phyloP scores from a whole-genome alignment of 2,888 invertebrate genomes.

The Amaurobius ferox region DNA sequence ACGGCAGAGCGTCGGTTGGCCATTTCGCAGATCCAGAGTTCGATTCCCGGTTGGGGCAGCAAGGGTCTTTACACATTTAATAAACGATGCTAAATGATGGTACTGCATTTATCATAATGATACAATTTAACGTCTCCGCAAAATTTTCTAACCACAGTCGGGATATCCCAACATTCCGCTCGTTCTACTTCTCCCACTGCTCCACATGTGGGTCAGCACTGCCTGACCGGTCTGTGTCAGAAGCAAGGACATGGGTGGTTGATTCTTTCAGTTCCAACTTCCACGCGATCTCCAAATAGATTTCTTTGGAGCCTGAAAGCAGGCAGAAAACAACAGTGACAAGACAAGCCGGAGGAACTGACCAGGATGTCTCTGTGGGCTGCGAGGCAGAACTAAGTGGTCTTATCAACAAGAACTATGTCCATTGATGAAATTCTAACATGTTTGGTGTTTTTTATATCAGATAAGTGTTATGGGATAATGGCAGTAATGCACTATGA shows the following conservation, averaged over 20 bases:
- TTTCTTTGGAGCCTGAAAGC: background rate
- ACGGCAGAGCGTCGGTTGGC: too few relatives aligned
- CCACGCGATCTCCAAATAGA: background rate
- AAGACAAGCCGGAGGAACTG: background rate
- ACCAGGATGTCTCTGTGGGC: background rate
- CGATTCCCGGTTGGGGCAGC: too few relatives aligned
- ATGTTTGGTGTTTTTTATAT: too few relatives aligned
- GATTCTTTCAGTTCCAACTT: background rate
- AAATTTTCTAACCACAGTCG: background rate
- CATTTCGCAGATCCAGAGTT: too few relatives aligned
- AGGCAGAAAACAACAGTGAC: slow-evolving; percentile 10
- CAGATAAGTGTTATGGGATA: too few relatives aligned
- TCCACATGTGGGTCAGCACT: background rate
- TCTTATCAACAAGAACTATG: background rate
- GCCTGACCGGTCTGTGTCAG: background rate
- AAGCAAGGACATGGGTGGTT: background rate
- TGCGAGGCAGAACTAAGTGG: background rate
- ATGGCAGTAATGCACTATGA: too few relatives aligned
- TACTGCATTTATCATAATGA: background rate
- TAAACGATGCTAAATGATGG: too few relatives aligned
- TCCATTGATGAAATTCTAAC: background rate
- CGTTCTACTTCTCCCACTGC: slow-evolving; percentile 1
- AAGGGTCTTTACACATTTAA: too few relatives aligned
- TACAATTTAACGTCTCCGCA: background rate
- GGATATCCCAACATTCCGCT: slow-evolving; percentile 4